Evolutionary conservation across 2,797 vertebrate genomes (phyloP).

Genomic region (Oreochromis mossambicus): DNA sequence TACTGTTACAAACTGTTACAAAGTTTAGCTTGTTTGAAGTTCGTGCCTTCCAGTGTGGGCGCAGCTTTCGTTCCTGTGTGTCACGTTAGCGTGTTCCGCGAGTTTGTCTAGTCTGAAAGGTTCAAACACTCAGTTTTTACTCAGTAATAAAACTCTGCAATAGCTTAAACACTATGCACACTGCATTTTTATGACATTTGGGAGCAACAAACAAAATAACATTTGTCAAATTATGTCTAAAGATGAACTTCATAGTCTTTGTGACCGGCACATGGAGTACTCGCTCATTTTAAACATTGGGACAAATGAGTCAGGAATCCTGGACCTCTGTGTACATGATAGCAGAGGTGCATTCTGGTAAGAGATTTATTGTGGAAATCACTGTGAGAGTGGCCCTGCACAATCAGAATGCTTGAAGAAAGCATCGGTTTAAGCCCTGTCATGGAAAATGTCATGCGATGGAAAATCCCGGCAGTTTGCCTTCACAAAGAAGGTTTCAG

Average conservation of each 20-base stretch:
- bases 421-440: neutral
- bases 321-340: neutral
- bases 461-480: neutral
- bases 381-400: rapidly evolving
- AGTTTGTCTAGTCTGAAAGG: neutral
- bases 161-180: neutral
- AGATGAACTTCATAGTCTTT: neutral
- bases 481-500: neutral
- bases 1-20: neutral
- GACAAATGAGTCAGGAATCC: neutral
- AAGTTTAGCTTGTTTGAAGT: neutral
- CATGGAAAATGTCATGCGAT: neutral
- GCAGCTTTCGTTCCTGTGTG: rapidly evolving
- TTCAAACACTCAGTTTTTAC: neutral
- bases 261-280: neutral
- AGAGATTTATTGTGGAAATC: neutral
- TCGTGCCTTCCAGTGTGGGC: neutral
- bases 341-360: neutral
- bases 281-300: neutral
- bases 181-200: neutral
- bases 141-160: neutral
- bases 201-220: neutral
- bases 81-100: neutral
- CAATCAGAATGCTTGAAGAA: neutral
- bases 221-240: neutral